Conservation (phyloP, 2,888 invertebrate species). For the Hylaea fasciaria region DNA sequence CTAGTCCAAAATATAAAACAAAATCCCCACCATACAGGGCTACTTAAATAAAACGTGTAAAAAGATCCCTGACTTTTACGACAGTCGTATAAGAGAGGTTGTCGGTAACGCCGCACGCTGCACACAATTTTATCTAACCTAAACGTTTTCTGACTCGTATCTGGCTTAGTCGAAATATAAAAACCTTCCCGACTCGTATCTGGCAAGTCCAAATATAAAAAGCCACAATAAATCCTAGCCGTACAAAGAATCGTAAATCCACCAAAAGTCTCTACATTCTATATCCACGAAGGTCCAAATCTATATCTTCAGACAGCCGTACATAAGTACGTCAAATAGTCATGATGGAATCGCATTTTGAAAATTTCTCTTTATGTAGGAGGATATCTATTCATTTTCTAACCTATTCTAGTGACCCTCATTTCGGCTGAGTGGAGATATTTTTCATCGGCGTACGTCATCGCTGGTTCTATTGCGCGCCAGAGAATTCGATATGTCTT, state of each 20-base stretch:
- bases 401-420: constrained; percentile 61
- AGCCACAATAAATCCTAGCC: constrained; percentile 31
- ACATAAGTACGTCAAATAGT: constrained; percentile 37
- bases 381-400: constrained; percentile 54
- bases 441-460: constrained; percentile 57
- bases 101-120: constrained; percentile 36
- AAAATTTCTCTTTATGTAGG: constrained; percentile 24
- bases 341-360: constrained; percentile 41
- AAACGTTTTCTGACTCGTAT: constrained; percentile 35
- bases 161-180: constrained; percentile 31
- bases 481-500: constrained; percentile 22
- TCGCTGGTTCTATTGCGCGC: constrained; percentile 26
- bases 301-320: constrained; percentile 18
- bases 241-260: constrained; percentile 30
- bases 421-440: constrained; percentile 60
- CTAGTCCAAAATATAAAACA: constrained; percentile 40
- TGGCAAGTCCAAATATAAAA: constrained; percentile 31
- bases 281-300: constrained; percentile 34
- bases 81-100: constrained; percentile 42
- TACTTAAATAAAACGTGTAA: constrained; percentile 43
- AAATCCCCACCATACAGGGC: constrained; percentile 39
- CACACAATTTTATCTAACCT: constrained; percentile 35
- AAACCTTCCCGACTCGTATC: constrained; percentile 33
- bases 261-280: constrained; percentile 36
- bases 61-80: constrained; percentile 43